Percentiles rank a stretch among this genome's conserved stretches.
These are phyloP conservation scores for Microplitis deprimator DNA, from an alignment of 2,888 invertebrate species.

Conservation along the genomic window DNA sequence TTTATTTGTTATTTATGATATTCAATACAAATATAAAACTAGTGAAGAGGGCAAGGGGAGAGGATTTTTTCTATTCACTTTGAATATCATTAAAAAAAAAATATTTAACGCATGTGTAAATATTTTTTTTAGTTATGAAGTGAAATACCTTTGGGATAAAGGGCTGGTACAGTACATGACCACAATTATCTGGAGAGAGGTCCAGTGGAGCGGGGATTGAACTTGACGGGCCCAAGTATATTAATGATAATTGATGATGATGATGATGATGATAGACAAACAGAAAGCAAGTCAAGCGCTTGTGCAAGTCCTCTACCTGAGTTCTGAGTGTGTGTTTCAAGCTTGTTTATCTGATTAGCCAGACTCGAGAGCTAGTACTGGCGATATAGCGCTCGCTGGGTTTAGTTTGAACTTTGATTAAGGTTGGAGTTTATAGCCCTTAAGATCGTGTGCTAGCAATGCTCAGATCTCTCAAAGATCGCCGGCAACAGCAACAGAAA, in stretches of 20 bases:
- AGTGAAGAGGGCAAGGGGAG: too few species aligned
- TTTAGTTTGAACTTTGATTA: conserved; percentile 21
- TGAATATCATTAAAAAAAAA: neutral
- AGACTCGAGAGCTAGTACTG: conserved; percentile 24
- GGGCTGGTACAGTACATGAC: neutral
- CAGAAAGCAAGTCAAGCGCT: conserved; percentile 48
- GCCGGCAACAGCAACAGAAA: neutral
- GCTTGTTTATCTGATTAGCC: conserved; percentile 67
- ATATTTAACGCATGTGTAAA: neutral
- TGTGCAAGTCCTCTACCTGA: conserved; percentile 49
- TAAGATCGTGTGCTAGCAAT: neutral
- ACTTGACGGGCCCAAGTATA: conserved; percentile 51
- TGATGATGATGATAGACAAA: conserved; percentile 57
- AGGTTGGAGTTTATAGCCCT: neutral
- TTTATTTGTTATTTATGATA: neutral
- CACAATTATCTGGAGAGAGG: neutral
- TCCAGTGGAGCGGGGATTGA: neutral
- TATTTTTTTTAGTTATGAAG: conserved; percentile 7
- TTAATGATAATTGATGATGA: conserved; percentile 62
- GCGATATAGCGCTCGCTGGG: conserved; percentile 21
- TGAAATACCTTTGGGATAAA: neutral
- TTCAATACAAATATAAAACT: too few species aligned
- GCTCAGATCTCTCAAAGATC: neutral
- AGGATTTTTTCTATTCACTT: too few species aligned
- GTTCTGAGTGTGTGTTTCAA: conserved; percentile 65